Percentiles rank a stretch among this genome's conserved stretches.
Evolutionary conservation across 2,888 invertebrate genomes (phyloP).

Genomic region (Amphipyra tragopoginis): DNA sequence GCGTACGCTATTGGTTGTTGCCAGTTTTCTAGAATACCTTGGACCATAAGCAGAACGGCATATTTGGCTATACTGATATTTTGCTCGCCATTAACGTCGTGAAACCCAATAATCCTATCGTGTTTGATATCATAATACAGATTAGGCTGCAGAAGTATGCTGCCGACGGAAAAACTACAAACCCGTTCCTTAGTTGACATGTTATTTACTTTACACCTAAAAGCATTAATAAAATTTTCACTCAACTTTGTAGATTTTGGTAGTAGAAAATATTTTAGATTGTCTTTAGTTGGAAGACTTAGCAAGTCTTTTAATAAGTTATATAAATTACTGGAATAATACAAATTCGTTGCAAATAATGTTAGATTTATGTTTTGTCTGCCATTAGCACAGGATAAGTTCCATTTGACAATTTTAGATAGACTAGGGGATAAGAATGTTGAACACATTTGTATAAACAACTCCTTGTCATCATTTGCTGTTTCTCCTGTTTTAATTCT

Average conservation of each 20-base stretch:
- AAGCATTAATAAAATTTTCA: conserved; percentile 52
- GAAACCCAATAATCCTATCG: conserved; percentile 61
- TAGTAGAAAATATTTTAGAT: conserved; percentile 39
- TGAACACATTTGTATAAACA: conserved; percentile 37
- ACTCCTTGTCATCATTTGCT: not conserved
- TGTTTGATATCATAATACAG: conserved; percentile 56
- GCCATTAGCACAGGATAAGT: conserved; percentile 25
- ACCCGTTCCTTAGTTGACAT: conserved; percentile 59
- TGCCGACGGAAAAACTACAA: conserved; percentile 55
- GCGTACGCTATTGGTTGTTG: conserved; percentile 58
- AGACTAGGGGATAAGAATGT: conserved; percentile 45
- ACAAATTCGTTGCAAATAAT: conserved; percentile 51
- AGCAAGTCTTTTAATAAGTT: conserved; percentile 44
- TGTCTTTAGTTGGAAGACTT: conserved; percentile 38
- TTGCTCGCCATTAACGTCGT: conserved; percentile 60
- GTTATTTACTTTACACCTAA: conserved; percentile 57
- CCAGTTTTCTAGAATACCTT: conserved; percentile 61
- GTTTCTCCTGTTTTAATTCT: not conserved
- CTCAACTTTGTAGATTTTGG: conserved; percentile 51
- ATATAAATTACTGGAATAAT: conserved; percentile 52
- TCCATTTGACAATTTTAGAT: conserved; percentile 47
- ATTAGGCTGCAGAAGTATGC: conserved; percentile 47
- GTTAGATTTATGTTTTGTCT: conserved; percentile 37
- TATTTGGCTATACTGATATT: conserved; percentile 50
- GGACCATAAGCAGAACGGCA: conserved; percentile 57